Percentiles rank a stretch among this genome's conserved stretches.
Evolutionary conservation across 2,888 invertebrate genomes (phyloP).

Genomic region (Hartigia nigra): DNA sequence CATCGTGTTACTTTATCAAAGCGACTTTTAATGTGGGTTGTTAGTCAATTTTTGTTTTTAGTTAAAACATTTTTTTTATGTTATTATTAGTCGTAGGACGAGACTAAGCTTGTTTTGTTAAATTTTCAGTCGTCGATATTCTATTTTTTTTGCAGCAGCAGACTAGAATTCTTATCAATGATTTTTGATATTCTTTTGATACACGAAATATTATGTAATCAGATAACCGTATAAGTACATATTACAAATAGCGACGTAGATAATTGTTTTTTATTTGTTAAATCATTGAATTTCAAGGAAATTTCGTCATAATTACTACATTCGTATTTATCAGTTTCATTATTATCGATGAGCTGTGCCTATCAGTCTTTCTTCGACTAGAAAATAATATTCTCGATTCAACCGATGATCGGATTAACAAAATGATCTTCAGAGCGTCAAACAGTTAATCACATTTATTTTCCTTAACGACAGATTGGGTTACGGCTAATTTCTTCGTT

Average conservation of each 20-base stretch:
- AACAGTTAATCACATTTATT: not conserved
- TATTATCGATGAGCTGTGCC: not conserved
- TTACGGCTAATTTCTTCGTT: not conserved
- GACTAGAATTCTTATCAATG: not conserved
- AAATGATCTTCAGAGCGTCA: not conserved
- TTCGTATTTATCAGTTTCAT: not conserved
- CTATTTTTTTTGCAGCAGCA: not conserved
- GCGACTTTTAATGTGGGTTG: not conserved
- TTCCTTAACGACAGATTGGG: not conserved
- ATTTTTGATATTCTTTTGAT: not conserved
- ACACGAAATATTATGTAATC: not conserved
- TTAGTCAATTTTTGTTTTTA: not conserved
- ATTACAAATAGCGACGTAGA: not conserved
- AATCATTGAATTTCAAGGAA: not conserved
- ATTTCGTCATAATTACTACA: not conserved
- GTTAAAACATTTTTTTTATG: too few species aligned
- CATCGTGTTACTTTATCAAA: too few species aligned
- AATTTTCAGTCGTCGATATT: not conserved
- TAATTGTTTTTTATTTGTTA: not conserved
- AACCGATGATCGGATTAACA: not conserved
- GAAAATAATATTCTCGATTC: not conserved
- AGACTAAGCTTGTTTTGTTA: too few species aligned
- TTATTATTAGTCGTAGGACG: too few species aligned
- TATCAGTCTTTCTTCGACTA: not conserved
- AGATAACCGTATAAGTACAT: not conserved